Evolutionary conservation across 2,113 vertebrate genomes (phyloP), one percentile per base, ranked within the genome.

Genomic region (Neolamprologus tretocephalus): DNA sequence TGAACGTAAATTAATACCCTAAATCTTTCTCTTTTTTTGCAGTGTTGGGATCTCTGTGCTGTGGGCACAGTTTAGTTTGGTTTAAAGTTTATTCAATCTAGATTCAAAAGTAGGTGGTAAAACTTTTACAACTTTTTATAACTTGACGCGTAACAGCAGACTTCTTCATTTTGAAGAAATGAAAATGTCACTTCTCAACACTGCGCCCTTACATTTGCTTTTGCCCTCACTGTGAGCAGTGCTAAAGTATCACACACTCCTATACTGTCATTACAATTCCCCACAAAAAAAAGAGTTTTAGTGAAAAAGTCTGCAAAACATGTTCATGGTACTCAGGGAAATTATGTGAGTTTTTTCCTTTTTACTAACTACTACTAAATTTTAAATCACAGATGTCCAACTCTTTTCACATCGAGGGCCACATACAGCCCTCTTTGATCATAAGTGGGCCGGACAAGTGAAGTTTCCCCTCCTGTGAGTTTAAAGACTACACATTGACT

Each of bases 111-210:
- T 12, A 8, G 26, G 16, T 78, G 26, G 9, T 28, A 78, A 73
- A 31, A 11, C 6, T 8, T 78, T 28, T 19, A 12, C 23, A 78
- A 28, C 42, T 8, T 37, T 28, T 47, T 78, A 19, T 49, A 78
- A 78, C 26, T 51, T 0, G 16, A 51, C 2, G 3, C 2, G 2
- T 51, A 1, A 75, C 71, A 28, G 42, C 71, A 28, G 42, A 84
- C 78, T 86, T 90, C 58, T 84, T 90, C 11, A 84, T 73, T 88
- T 86, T 82, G 35, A 88, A 61, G 73, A 86, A 88, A 81, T 81
- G 37, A 16, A 84, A 84, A 81, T 79, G 4, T 47, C 9, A 55
- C 6, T 73, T 81, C 17, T 57, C 9, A 28, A 19, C 3, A 26
- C 13, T 42, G 8, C 14, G 4, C 33, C 6, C 40, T 23, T 33